Evolutionary conservation across 2,797 vertebrate species (phyloP), one percentile per base, ranked within the genome.

Genomic region (Morelia viridis): DNA sequence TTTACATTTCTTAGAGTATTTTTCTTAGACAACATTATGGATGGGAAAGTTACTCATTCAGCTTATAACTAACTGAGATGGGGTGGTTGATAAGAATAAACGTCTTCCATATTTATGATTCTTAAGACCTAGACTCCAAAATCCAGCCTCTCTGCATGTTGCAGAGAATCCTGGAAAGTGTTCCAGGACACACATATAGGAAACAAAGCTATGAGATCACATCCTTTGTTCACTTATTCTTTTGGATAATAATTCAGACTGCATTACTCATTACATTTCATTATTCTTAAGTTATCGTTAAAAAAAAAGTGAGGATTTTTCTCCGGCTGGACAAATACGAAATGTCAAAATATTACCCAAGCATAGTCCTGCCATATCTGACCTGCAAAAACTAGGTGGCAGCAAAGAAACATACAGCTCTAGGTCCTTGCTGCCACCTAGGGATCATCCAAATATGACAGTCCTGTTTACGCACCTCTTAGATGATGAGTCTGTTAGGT

Each of bases 21-120:
- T 28, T 87, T 71, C 35, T 35, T 56, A 53, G 13, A 41, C 83
- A 91, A 7, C 46, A 24, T 60, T 35, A 8, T 6, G 2, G 9
- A 15, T 92, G 15, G 92, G 93, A 0, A 89, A 90, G 80, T 88
- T 6, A 31, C 31, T 87, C 31, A 87, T 84, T 57, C 83, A 88
- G 50, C 15, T 56, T 86, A 2, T 28, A 58, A 71, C 57, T 89
- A 58, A 19, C 61, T 68, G 84, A 76, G 22, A 92, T 91, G 89
- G 7, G 5, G 84, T 0, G 89, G 2, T 35, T 80, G 13, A 83
- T 93, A 93, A 19, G 6, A 93, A 93, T 65, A 19, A 6, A 11
- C 0, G 56, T 53, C 6, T 26, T 6, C 19, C 0, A 0, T 35
- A 9, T 53, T 84, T 65, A 9, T 88, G 76, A 35, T 83, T 80